Conservation (phyloP, 2,797 vertebrate species). For the Pelobates cultripes region DNA sequence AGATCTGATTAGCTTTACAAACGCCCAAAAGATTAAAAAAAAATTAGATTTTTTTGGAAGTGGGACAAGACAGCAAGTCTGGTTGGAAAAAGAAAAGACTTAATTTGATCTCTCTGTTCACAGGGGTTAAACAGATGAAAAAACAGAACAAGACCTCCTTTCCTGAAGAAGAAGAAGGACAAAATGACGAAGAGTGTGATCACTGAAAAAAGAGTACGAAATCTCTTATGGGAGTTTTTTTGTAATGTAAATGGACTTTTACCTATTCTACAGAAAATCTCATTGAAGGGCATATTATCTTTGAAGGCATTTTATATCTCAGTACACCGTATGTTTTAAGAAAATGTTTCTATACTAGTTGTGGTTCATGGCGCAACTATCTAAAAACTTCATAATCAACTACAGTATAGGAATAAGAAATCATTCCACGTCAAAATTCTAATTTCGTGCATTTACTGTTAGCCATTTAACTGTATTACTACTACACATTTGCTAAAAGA, state of each 20-base stretch:
- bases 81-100: neutral
- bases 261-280: conserved; percentile 41
- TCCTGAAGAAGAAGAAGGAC: conserved; percentile 81
- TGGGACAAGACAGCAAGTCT: neutral
- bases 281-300: conserved; percentile 47
- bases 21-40: neutral
- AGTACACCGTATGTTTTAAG: conserved; percentile 35
- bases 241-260: conserved; percentile 47
- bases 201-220: conserved; percentile 56
- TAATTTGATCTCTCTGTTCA: conserved; percentile 63
- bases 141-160: conserved; percentile 73
- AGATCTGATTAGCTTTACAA: too few species aligned
- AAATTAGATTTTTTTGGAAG: neutral
- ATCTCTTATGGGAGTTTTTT: conserved; percentile 43
- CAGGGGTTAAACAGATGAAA: conserved; percentile 81
- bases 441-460: conserved; percentile 60
- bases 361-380: conserved; percentile 56
- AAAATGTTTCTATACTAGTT: conserved; percentile 28
- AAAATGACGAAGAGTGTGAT: conserved; percentile 73
- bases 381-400: conserved; percentile 32
- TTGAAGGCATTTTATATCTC: conserved; percentile 38
- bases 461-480: conserved; percentile 59
- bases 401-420: conserved; percentile 47
- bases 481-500: conserved; percentile 62
- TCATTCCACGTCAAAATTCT: conserved; percentile 58